A percentile compares a stretch with the other conserved stretches of the same genome.
These are phyloP conservation scores for Eupristina koningsbergeri DNA, from an alignment of 1,140 invertebrate genomes.

Conservation along the genomic window DNA sequence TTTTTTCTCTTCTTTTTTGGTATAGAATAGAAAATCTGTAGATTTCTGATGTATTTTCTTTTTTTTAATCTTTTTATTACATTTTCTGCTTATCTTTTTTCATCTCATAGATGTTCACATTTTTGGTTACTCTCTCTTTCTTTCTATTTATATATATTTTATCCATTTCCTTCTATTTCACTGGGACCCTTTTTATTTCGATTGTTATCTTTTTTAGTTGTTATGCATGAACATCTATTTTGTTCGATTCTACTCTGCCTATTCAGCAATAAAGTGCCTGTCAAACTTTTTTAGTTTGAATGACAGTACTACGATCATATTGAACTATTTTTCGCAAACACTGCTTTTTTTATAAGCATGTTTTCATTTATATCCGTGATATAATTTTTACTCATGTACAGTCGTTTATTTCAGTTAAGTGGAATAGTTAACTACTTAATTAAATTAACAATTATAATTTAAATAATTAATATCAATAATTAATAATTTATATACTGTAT, in stretches of 20 bases:
- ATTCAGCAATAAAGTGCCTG: conserved; percentile 50
- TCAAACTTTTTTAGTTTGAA: conserved; percentile 42
- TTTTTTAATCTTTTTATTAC: conserved; percentile 2
- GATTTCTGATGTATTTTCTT: neutral
- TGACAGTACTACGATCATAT: conserved; percentile 26
- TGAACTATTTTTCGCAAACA: conserved; percentile 27
- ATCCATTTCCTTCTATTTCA: conserved; percentile 18
- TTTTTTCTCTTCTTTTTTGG: neutral
- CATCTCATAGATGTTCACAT: neutral
- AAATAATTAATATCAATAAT: too few relatives aligned
- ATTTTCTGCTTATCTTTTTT: conserved; percentile 7
- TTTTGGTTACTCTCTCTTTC: neutral
- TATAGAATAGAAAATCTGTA: neutral
- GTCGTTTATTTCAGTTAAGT: too few relatives aligned
- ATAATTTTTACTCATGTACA: neutral
- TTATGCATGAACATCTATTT: conserved; percentile 38
- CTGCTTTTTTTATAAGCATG: conserved; percentile 8
- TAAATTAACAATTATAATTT: too few relatives aligned
- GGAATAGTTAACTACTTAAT: too few relatives aligned
- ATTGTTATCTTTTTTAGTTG: conserved; percentile 34
- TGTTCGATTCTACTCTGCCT: conserved; percentile 29
- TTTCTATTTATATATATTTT: neutral
- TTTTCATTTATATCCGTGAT: neutral
- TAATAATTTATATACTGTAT: too few relatives aligned
- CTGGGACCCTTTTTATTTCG: conserved; percentile 17